phyloP scores from a whole-genome alignment of 2,888 invertebrate genomes.

The Halocaridina rubra region DNA sequence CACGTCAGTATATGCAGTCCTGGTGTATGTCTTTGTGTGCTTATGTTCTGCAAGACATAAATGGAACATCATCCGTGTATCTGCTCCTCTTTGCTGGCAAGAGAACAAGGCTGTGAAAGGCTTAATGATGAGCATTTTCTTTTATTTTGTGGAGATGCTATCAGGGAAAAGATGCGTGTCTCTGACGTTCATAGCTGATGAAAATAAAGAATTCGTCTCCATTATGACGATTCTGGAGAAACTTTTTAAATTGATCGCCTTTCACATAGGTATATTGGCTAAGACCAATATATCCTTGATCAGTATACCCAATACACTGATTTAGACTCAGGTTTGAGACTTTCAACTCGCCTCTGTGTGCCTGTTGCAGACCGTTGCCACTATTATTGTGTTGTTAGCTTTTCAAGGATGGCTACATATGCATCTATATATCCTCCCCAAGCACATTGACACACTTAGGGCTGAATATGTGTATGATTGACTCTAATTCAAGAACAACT shows the following conservation, averaged over 20 bases:
- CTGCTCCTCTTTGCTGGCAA: neutral
- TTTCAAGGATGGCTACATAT: neutral
- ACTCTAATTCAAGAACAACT: neutral
- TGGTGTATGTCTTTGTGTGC: neutral
- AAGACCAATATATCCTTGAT: neutral
- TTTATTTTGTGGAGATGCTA: neutral
- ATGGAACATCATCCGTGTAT: neutral
- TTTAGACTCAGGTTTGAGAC: neutral
- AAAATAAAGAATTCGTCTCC: neutral
- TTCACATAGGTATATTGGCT: neutral
- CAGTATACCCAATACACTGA: no score
- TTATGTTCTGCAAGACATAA: neutral
- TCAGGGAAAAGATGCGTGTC: neutral
- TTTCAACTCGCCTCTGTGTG: neutral
- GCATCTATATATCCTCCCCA: neutral
- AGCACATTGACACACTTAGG: neutral
- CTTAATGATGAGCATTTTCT: neutral
- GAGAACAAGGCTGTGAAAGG: neutral
- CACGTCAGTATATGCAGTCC: neutral
- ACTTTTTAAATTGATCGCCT: neutral
- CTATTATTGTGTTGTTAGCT: neutral
- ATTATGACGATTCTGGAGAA: neutral
- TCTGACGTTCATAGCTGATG: neutral
- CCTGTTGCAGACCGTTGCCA: neutral
- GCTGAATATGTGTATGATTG: neutral